These are phyloP conservation scores for Archivesica marissinica DNA, from an alignment of 1,140 invertebrate genomes.

Conservation along the genomic window DNA sequence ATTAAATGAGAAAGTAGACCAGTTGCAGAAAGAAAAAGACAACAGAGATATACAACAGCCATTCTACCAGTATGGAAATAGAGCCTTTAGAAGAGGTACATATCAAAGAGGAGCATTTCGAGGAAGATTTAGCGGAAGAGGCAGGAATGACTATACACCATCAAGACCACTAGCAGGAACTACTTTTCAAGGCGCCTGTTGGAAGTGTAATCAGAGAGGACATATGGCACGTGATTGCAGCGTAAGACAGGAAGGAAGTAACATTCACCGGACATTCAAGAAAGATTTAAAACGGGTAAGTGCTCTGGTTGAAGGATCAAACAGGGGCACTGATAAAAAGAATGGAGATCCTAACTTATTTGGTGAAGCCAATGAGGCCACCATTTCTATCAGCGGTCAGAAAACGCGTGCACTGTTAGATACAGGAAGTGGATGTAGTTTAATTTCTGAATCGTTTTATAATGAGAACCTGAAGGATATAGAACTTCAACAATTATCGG, in stretches of 20 bases:
- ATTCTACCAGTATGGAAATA: too few species aligned
- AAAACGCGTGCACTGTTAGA: too few species aligned
- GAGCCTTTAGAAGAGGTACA: background rate
- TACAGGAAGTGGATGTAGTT: too few species aligned
- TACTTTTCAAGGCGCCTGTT: background rate
- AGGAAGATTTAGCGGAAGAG: background rate
- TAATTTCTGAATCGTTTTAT: constrained; percentile 36
- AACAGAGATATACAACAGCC: too few species aligned
- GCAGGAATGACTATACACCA: background rate
- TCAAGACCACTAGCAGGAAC: background rate
- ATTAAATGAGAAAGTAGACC: background rate
- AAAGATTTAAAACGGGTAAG: constrained; percentile 7
- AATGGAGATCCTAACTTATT: constrained; percentile 30
- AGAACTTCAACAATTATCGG: constrained; percentile 38
- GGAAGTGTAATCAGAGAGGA: background rate
- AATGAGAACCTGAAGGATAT: background rate
- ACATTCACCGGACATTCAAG: too few species aligned
- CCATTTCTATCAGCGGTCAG: constrained; percentile 20
- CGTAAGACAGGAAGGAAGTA: too few species aligned
- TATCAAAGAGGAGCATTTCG: background rate
- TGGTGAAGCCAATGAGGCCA: constrained; percentile 5
- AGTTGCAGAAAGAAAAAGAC: background rate
- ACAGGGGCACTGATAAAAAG: constrained; percentile 32
- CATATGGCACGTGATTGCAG: too few species aligned
- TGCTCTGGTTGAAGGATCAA: constrained; percentile 37